Evolutionary conservation across 1,140 invertebrate species (phyloP).

Genomic region (Musca vetustissima): DNA sequence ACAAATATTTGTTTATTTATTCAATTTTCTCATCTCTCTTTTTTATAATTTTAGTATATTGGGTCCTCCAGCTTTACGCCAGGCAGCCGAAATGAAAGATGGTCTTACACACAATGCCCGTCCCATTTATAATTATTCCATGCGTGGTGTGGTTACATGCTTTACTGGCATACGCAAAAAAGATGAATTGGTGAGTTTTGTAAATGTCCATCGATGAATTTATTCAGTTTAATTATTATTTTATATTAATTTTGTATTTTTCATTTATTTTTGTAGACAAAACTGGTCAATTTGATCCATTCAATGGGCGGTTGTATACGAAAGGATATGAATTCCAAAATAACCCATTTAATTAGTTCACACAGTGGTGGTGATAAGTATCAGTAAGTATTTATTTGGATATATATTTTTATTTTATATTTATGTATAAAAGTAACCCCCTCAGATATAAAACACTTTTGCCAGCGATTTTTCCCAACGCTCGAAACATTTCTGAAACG

Average conservation of each 20-base stretch:
- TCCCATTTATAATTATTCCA: slow-evolving; percentile 83
- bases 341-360: slow-evolving; percentile 91
- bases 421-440: no score
- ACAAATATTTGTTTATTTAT: slow-evolving; percentile 6
- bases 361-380: slow-evolving; percentile 86
- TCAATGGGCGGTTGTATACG: slow-evolving; percentile 93
- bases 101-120: slow-evolving; percentile 70
- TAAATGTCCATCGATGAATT: background rate
- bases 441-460: no score
- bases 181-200: slow-evolving; percentile 75
- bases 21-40: no score
- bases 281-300: slow-evolving; percentile 83
- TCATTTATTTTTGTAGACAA: slow-evolving; percentile 65
- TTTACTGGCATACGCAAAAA: slow-evolving; percentile 88
- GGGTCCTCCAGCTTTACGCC: slow-evolving; percentile 74
- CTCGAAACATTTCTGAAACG: no score
- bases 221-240: background rate
- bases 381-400: slow-evolving; percentile 54
- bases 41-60: slow-evolving; percentile 63
- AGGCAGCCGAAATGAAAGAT: slow-evolving; percentile 70
- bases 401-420: no score
- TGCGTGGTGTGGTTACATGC: slow-evolving; percentile 82
- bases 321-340: slow-evolving; percentile 81
- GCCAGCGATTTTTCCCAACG: no score
- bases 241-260: slow-evolving; percentile 29